These are phyloP conservation scores for Nesoenas mayeri DNA, from an alignment of 2,113 vertebrate species.

Conservation along the genomic window DNA sequence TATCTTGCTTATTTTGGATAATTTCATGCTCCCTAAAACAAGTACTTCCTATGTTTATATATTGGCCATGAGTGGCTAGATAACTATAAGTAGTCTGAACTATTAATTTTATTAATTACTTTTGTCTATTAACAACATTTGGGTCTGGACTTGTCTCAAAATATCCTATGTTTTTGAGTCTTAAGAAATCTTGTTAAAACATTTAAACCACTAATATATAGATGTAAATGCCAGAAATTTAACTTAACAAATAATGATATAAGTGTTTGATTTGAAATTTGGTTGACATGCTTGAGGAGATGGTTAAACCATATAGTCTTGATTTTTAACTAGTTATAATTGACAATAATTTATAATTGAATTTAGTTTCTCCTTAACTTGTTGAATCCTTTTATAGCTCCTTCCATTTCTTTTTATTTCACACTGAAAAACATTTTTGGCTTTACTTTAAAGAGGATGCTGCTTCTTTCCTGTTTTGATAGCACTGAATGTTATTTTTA, in stretches of 20 bases:
- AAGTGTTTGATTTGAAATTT: conserved; percentile 25
- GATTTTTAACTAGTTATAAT: conserved; percentile 13
- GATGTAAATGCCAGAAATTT: neutral
- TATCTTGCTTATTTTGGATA: neutral
- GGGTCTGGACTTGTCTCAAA: neutral
- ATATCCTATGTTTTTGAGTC: neutral
- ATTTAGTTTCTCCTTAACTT: conserved; percentile 47
- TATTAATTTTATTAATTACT: neutral
- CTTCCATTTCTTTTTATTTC: conserved; percentile 29
- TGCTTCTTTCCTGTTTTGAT: conserved; percentile 21
- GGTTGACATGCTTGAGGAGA: conserved; percentile 5
- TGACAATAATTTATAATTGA: conserved; percentile 6
- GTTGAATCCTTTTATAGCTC: conserved; percentile 55
- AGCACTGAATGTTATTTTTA: conserved; percentile 32
- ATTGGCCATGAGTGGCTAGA: neutral
- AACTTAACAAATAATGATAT: neutral
- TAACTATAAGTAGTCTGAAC: neutral
- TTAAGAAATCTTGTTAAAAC: neutral
- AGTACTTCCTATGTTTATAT: neutral
- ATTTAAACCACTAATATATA: neutral
- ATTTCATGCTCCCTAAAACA: neutral
- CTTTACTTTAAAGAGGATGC: conserved; percentile 16
- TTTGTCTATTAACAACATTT: neutral
- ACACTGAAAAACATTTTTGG: neutral
- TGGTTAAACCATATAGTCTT: neutral